A percentile compares a stretch with the other conserved stretches of the same genome.
Conservation (phyloP, 2,797 vertebrate species). For the Cichlasoma orientale region DNA sequence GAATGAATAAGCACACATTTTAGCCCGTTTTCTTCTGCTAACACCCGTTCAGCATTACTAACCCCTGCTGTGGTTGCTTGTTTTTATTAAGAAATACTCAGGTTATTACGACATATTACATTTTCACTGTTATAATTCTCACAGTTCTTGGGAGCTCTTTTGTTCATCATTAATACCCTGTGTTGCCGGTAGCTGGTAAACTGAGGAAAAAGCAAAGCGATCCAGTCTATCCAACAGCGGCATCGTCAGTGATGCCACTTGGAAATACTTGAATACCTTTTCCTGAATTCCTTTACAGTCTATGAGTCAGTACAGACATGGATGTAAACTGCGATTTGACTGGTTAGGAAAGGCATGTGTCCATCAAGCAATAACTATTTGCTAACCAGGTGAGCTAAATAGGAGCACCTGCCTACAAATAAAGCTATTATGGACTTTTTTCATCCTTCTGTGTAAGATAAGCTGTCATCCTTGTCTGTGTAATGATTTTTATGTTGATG, state of each 20-base stretch:
- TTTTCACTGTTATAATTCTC: not conserved
- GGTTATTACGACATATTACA: not conserved
- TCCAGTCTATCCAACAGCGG: not conserved
- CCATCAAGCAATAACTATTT: not conserved
- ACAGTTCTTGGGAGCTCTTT: rapidly evolving
- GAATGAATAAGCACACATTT: not conserved
- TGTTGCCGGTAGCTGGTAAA: not conserved
- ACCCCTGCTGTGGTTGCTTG: not conserved
- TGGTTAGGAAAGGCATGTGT: not conserved
- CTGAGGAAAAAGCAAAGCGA: not conserved
- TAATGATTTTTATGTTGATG: constrained; percentile 38
- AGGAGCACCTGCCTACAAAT: not conserved
- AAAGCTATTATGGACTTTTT: not conserved
- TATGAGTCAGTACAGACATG: not conserved
- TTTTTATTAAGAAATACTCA: not conserved
- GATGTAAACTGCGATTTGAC: not conserved
- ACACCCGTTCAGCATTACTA: not conserved
- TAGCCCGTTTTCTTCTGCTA: not conserved
- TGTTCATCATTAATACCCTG: not conserved
- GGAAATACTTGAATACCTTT: not conserved
- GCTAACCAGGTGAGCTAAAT: not conserved
- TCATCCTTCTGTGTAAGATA: constrained; percentile 8
- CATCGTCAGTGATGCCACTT: not conserved
- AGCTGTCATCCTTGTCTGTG: constrained; percentile 22
- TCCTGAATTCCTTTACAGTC: not conserved